phyloP scores from a whole-genome alignment of 2,797 vertebrate genomes.

The Prionace glauca region DNA sequence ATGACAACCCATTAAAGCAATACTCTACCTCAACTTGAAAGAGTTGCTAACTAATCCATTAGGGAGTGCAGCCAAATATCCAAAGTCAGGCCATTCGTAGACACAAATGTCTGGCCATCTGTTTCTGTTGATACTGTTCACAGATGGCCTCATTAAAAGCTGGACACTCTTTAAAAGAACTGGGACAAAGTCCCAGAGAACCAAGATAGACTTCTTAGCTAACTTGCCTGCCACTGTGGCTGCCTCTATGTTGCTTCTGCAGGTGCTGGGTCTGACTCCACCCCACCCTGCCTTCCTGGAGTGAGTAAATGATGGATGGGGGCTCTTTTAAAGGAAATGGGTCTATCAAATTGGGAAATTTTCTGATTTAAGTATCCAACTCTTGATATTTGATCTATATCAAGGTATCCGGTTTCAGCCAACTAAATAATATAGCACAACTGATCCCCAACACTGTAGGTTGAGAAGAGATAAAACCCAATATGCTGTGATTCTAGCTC shows the following conservation, averaged over 20 bases:
- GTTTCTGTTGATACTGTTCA: neutral
- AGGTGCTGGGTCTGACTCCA: neutral
- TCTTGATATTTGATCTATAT: neutral
- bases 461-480: neutral
- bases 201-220: neutral
- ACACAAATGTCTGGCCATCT: neutral
- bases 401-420: neutral
- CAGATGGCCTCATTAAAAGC: neutral
- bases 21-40: neutral
- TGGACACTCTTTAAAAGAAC: neutral
- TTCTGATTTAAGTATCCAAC: neutral
- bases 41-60: neutral
- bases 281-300: too few species aligned
- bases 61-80: neutral
- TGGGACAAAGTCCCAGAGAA: neutral
- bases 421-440: neutral
- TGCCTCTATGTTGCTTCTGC: neutral
- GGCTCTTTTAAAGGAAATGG: neutral
- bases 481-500: neutral
- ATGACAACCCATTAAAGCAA: neutral
- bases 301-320: too few species aligned
- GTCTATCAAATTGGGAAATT: neutral
- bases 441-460: neutral
- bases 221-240: neutral
- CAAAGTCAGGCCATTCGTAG: neutral